Evolutionary conservation across 2,888 invertebrate species (phyloP), one percentile per base, ranked within the genome.

Genomic region (Willowsia nigromaculata): DNA sequence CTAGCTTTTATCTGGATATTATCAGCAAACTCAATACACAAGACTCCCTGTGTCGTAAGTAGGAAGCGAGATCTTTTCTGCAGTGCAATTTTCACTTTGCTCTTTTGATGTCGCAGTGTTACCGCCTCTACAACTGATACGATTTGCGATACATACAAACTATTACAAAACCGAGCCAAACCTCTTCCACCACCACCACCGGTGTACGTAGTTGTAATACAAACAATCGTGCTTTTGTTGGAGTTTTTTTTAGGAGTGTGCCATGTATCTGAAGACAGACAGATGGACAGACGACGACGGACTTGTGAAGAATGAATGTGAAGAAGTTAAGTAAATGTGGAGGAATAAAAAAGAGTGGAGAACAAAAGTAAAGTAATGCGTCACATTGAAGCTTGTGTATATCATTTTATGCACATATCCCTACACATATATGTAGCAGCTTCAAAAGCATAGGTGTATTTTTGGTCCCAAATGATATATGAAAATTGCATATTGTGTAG

Each of bases 271-370:
- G 27, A 59, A 56, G 76, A 82, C 84, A 84, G 88, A 65, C 84
- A 85, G 89, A 89, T 85, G 84, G 89, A 84, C 84, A 78, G 83
- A 65, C 62, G 65, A 84, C 65, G 68, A 53, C 62, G 78, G 62
- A 76, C 76, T 40, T 43, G 53, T 85, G 85, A 85, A 85, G 85
- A 71, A 85, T 85, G 85, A 85, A 85, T 85, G 85, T 76, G 85
- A 76, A 78, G 33, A 87, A 88, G 68, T 65, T 47, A 59, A 89
- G 83, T 84, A 89, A 68, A 81, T 53, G 62, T 65, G 18, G 78
- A 37, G 18, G 47, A 62, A 27, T 43, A 85, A 22, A 85, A 59
- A 18, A 27, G 50, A 65, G 43, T 7, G 53, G 25, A 74, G 47
- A 74, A 78, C 53, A 78, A 78, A 53, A 78, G 78, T 22, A 74